phyloP scores from a whole-genome alignment of 2,797 vertebrate species.

The Sebastes steindachneri region DNA sequence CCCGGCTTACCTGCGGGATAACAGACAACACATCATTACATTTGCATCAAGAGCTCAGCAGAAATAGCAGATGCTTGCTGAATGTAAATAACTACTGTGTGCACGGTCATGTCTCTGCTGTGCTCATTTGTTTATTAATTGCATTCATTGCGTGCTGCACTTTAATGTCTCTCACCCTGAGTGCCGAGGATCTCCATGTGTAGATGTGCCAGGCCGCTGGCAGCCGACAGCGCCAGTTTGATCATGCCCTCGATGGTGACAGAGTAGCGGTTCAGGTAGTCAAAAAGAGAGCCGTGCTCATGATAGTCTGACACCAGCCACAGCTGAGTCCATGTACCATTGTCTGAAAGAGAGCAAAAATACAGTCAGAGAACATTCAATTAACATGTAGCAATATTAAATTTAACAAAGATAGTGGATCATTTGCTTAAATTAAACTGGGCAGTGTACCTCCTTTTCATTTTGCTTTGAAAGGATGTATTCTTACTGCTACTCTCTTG shows the following conservation, averaged over 20 bases:
- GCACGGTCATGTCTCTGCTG: background rate
- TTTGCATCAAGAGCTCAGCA: conserved; percentile 13
- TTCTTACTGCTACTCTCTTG: background rate
- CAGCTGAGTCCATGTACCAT: conserved; percentile 98
- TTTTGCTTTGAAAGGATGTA: background rate
- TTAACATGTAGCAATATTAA: background rate
- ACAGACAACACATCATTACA: background rate
- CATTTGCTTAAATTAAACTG: background rate
- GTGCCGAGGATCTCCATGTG: conserved; percentile 99
- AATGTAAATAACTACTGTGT: background rate
- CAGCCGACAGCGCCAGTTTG: conserved; percentile 93
- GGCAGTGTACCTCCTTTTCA: background rate
- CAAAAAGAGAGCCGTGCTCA: conserved; percentile 96
- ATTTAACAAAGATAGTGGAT: background rate
- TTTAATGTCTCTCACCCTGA: conserved; percentile 87
- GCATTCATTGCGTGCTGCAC: background rate
- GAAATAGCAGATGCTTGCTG: background rate
- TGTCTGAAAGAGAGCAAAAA: conserved; percentile 84
- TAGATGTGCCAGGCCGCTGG: conserved; percentile 95
- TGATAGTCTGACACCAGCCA: conserved; percentile 99
- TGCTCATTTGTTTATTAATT: background rate
- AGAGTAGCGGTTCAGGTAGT: conserved; percentile 96
- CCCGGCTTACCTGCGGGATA: conserved; percentile 92
- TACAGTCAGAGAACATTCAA: background rate
- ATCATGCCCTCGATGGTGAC: conserved; percentile 99